These are phyloP conservation scores for Anser brachyrhynchus DNA, from an alignment of 2,113 vertebrate genomes.

Conservation along the genomic window DNA sequence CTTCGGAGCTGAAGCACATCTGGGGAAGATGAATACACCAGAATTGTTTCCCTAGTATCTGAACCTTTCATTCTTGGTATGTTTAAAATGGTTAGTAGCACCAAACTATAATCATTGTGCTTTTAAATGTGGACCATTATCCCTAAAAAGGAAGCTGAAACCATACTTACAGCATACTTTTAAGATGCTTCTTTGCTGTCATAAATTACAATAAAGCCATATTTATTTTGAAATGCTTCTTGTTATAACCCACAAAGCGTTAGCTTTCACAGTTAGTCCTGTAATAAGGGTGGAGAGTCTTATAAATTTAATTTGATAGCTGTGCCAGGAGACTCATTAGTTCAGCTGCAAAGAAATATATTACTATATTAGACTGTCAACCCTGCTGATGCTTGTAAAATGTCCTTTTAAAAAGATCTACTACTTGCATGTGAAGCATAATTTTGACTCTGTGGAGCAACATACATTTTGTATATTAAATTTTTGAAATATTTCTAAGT, in stretches of 20 bases:
- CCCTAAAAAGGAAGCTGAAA: not conserved
- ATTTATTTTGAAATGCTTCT: conserved; percentile 72
- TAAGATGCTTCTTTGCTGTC: conserved; percentile 2
- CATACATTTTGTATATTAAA: conserved; percentile 41
- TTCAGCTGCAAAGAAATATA: conserved; percentile 75
- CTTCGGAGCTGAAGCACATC: not conserved
- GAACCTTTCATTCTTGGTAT: not conserved
- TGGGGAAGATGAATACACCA: not conserved
- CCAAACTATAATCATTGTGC: not conserved
- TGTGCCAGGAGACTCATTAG: conserved; percentile 79
- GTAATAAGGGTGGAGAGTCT: conserved; percentile 78
- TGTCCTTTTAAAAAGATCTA: conserved; percentile 71
- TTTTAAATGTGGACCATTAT: not conserved
- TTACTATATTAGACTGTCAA: conserved; percentile 73
- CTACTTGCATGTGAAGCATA: conserved; percentile 57
- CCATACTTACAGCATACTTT: not conserved
- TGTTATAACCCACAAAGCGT: conserved; percentile 66
- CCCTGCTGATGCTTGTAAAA: conserved; percentile 74
- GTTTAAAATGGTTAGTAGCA: not conserved
- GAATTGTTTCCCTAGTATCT: not conserved
- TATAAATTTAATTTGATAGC: conserved; percentile 83
- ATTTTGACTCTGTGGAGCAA: conserved; percentile 64
- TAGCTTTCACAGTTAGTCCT: conserved; percentile 70
- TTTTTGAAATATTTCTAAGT: conserved; percentile 52
- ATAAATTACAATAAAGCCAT: conserved; percentile 63